These are phyloP conservation scores for Bombus balteatus DNA, from an alignment of 1,140 invertebrate genomes.

Conservation along the genomic window DNA sequence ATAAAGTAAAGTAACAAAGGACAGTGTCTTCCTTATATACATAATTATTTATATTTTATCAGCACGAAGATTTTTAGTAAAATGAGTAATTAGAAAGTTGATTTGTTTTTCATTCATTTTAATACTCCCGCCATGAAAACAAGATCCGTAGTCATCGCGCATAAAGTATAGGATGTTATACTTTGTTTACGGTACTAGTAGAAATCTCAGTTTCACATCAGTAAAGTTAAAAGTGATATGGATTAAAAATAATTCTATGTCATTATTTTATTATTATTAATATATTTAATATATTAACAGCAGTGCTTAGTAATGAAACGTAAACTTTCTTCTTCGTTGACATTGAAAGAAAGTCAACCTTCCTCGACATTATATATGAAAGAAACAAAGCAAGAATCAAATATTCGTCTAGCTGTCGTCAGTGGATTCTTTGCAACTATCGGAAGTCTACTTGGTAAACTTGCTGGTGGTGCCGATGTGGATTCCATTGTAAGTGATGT, in stretches of 20 bases:
- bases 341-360: neutral
- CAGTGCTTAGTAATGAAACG: neutral
- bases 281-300: no score
- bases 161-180: slow-evolving; percentile 8
- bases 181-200: neutral
- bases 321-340: slow-evolving; percentile 3
- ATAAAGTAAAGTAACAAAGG: no score
- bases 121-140: slow-evolving; percentile 24
- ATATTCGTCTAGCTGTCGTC: slow-evolving; percentile 67
- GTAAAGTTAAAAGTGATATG: neutral
- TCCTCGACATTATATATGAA: neutral
- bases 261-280: no score
- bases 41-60: no score
- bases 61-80: neutral
- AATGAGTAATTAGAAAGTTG: neutral
- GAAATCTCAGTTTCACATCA: neutral
- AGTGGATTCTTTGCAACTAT: slow-evolving; percentile 74
- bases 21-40: no score
- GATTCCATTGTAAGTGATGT: slow-evolving; percentile 68
- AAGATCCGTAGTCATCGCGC: neutral
- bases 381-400: neutral
- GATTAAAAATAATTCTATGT: neutral
- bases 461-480: slow-evolving; percentile 69
- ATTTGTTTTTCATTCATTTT: neutral
- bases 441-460: slow-evolving; percentile 78